Percentiles rank a stretch among this genome's conserved stretches.
phyloP scores from a whole-genome alignment of 1,140 invertebrate genomes.

The Drosophila ficusphila region DNA sequence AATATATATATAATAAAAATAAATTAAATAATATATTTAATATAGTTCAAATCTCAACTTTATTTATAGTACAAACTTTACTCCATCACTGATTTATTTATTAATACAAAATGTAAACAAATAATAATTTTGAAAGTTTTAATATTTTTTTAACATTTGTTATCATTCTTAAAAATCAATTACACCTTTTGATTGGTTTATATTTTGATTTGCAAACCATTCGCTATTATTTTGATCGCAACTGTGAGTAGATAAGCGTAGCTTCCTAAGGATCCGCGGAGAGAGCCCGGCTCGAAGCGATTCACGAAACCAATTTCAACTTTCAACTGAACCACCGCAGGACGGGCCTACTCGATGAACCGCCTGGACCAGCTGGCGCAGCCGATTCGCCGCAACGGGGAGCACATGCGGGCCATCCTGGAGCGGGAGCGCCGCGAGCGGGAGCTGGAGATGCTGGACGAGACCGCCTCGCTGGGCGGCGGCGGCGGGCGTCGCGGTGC shows the following conservation, averaged over 20 bases:
- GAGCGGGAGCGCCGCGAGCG: slow-evolving; percentile 70
- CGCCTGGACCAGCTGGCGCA: slow-evolving; percentile 93
- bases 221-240: slow-evolving; percentile 13
- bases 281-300: slow-evolving; percentile 27
- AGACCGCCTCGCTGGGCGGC: slow-evolving; percentile 73
- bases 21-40: no score
- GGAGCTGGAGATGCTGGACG: slow-evolving; percentile 79
- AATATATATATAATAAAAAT: neutral
- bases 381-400: slow-evolving; percentile 87
- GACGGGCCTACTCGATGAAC: slow-evolving; percentile 95
- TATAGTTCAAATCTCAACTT: no score
- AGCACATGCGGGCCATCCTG: slow-evolving; percentile 80
- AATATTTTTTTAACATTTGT: neutral
- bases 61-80: no score
- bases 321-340: slow-evolving; percentile 65
- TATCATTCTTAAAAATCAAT: no score
- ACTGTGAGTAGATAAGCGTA: slow-evolving; percentile 26
- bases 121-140: neutral
- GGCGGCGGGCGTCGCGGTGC: slow-evolving; percentile 28
- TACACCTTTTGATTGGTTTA: neutral
- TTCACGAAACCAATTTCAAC: slow-evolving; percentile 65
- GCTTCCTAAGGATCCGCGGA: slow-evolving; percentile 38
- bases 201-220: slow-evolving; percentile 7
- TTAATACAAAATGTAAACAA: no score
- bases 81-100: no score